Percentiles rank a stretch among this genome's conserved stretches.
Evolutionary conservation across 1,140 invertebrate species (phyloP).

Genomic region (Drosophila erecta): DNA sequence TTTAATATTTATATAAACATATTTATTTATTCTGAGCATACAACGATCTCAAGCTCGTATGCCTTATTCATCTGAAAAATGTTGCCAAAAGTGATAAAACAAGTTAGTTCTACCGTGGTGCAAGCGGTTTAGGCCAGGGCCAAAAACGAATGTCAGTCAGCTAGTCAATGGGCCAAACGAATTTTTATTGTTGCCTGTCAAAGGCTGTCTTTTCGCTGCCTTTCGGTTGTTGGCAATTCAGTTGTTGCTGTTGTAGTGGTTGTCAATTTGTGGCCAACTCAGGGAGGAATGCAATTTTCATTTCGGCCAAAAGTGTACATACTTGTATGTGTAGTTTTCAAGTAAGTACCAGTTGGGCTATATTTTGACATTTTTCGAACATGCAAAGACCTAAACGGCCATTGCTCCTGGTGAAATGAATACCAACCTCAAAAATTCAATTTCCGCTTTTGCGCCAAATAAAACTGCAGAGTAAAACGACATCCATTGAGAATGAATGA

Average conservation of each 20-base stretch:
- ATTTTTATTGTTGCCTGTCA: constrained; percentile 53
- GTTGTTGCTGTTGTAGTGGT: constrained; percentile 30
- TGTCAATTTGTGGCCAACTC: constrained; percentile 51
- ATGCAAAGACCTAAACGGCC: constrained; percentile 26
- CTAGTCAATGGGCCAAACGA: constrained; percentile 50
- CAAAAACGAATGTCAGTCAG: constrained; percentile 45
- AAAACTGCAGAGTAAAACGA: constrained; percentile 26
- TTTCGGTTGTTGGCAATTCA: constrained; percentile 13
- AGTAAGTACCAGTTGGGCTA: constrained; percentile 29
- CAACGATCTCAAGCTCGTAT: not conserved
- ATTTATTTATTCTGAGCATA: no score
- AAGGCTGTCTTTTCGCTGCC: constrained; percentile 45
- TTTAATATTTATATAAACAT: no score
- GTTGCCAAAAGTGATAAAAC: not conserved
- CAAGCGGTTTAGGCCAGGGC: constrained; percentile 2
- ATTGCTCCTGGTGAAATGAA: constrained; percentile 26
- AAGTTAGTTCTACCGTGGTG: not conserved
- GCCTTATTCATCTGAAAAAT: not conserved
- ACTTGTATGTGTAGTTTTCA: constrained; percentile 23
- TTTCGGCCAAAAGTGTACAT: constrained; percentile 9
- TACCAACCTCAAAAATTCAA: constrained; percentile 47
- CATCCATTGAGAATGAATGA: constrained; percentile 25
- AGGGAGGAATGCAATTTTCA: constrained; percentile 53
- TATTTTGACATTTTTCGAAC: constrained; percentile 41
- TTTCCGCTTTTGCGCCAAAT: constrained; percentile 33